These are phyloP conservation scores for Corbicula japonica DNA, from an alignment of 2,888 invertebrate genomes.

Conservation along the genomic window DNA sequence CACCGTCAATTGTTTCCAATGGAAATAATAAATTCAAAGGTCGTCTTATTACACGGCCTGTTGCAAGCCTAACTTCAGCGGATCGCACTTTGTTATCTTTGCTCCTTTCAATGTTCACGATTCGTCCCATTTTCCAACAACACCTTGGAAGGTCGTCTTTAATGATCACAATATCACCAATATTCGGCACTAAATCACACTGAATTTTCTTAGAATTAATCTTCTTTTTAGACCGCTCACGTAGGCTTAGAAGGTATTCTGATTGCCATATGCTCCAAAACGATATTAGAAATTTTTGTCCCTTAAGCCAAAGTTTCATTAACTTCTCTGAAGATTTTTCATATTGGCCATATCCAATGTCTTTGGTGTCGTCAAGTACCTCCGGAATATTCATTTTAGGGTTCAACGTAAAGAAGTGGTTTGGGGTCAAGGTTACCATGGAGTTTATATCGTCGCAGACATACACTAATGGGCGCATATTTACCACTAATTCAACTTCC, in stretches of 20 bases:
- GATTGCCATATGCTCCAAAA: constrained; percentile 36
- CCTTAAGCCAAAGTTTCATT: constrained; percentile 34
- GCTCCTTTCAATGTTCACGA: constrained; percentile 6
- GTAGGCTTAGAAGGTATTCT: constrained; percentile 27
- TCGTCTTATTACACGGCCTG: constrained; percentile 1
- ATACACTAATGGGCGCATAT: constrained; percentile 37
- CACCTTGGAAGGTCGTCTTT: constrained; percentile 37
- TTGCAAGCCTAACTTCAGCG: constrained; percentile 17
- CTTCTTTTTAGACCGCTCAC: constrained; percentile 15
- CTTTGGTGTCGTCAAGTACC: constrained; percentile 6
- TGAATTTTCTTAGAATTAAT: constrained; percentile 15
- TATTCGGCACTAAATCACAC: constrained; percentile 5
- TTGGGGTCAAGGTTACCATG: constrained; percentile 27
- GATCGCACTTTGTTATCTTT: constrained; percentile 28
- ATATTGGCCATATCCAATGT: constrained; percentile 21
- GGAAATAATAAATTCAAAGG: constrained; percentile 20
- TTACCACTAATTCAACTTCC: constrained; percentile 25
- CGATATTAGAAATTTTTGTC: constrained; percentile 20
- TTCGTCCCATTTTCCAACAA: constrained; percentile 30
- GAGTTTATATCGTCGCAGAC: constrained; percentile 39
- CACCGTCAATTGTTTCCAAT: too few species aligned
- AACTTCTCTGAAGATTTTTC: constrained; percentile 22
- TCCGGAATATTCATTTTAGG: constrained; percentile 39
- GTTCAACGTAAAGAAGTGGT: constrained; percentile 36
- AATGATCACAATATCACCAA: constrained; percentile 26